A percentile compares a stretch with the other conserved stretches of the same genome.
Evolutionary conservation across 1,140 invertebrate genomes (phyloP).

Genomic region (Berghia stephanieae): DNA sequence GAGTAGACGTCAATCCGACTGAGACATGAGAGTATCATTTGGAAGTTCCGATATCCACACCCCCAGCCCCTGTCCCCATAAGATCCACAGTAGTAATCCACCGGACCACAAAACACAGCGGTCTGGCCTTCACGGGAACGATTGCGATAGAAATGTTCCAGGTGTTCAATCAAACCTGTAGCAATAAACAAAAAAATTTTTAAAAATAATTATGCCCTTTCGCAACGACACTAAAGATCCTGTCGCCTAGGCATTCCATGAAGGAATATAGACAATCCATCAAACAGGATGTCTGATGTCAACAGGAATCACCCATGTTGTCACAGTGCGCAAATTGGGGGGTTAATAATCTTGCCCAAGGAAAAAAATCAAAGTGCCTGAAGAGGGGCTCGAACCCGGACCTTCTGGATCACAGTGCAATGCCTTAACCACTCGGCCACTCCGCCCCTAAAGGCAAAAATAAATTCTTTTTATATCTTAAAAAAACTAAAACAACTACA

Average conservation of each 20-base stretch:
- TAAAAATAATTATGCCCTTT: too few species aligned
- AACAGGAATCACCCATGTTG: too few species aligned
- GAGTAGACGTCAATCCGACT: conserved; percentile 78
- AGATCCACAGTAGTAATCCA: conserved; percentile 86
- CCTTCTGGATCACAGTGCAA: too few species aligned
- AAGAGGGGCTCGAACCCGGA: too few species aligned
- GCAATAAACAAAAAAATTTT: background rate
- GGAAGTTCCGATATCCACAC: conserved; percentile 86
- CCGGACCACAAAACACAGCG: conserved; percentile 74
- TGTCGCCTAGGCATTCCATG: background rate
- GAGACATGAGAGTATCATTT: conserved; percentile 87
- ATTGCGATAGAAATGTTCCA: conserved; percentile 73
- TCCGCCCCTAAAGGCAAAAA: too few species aligned
- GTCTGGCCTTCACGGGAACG: conserved; percentile 53
- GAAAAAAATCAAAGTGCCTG: too few species aligned
- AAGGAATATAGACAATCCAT: background rate
- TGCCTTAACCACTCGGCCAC: too few species aligned
- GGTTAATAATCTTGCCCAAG: background rate
- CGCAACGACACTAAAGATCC: too few species aligned
- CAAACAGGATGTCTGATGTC: too few species aligned
- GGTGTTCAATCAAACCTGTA: conserved; percentile 77
- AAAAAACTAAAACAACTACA: too few species aligned
- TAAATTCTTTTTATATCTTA: too few species aligned
- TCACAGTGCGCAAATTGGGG: background rate
- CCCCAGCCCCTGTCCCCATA: conserved; percentile 91